These are phyloP conservation scores for Ptilodon capucinus DNA, from an alignment of 2,888 invertebrate species.

Conservation along the genomic window DNA sequence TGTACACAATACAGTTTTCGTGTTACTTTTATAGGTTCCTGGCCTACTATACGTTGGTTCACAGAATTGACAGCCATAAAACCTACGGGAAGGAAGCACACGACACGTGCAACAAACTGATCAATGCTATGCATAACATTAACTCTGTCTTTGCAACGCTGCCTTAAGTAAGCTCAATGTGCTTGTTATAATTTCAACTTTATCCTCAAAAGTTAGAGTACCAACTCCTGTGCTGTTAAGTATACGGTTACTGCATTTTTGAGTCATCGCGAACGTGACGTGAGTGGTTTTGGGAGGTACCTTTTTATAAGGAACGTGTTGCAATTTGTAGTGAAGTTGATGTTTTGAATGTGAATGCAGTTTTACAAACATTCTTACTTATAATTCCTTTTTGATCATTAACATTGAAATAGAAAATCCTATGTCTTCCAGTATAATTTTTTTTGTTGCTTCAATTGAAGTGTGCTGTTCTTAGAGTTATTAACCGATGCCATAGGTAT, in stretches of 20 bases:
- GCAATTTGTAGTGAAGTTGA: neutral
- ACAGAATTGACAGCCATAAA: conserved; percentile 5
- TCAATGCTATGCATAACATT: conserved; percentile 12
- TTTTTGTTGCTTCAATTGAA: too few relatives aligned
- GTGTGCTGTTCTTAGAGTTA: too few relatives aligned
- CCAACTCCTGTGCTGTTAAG: neutral
- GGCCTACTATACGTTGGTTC: neutral
- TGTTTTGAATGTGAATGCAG: neutral
- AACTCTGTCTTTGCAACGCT: neutral
- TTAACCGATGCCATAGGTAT: too few relatives aligned
- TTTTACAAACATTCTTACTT: too few relatives aligned
- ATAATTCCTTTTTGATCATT: too few relatives aligned
- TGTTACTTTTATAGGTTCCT: neutral
- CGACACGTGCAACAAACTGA: conserved; percentile 9
- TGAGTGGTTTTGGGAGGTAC: conserved; percentile 2
- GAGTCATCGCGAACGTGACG: neutral
- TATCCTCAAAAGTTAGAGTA: neutral
- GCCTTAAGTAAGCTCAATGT: neutral
- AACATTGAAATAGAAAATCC: too few relatives aligned
- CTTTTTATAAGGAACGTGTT: neutral
- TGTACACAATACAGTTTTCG: neutral
- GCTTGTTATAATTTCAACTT: neutral
- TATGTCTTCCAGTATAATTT: too few relatives aligned
- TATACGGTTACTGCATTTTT: neutral
- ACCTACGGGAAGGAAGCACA: conserved; percentile 18